Conservation (phyloP, 53 echinoderm and acorn worm species). For the Henricia sp. region DNA sequence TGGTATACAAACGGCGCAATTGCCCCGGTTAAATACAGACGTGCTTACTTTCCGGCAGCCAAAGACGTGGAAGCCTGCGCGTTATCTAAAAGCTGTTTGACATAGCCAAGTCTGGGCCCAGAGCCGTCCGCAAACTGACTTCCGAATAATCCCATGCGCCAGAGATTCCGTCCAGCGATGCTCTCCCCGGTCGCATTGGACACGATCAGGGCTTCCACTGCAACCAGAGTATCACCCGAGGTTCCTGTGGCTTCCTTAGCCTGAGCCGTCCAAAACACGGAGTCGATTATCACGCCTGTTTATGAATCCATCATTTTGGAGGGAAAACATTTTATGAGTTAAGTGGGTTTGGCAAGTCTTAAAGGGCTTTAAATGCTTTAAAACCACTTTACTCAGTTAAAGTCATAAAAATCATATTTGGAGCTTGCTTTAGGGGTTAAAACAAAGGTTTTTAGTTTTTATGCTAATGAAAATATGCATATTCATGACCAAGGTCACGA, state of each 20-base stretch:
- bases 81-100: constrained; percentile 25
- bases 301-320: too few species aligned
- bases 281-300: constrained; percentile 43
- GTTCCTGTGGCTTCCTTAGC: neutral
- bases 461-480: too few species aligned
- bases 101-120: constrained; percentile 29
- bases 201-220: constrained; percentile 11
- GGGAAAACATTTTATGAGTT: too few species aligned
- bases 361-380: too few species aligned
- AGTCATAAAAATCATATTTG: too few species aligned
- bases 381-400: too few species aligned
- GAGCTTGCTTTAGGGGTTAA: too few species aligned
- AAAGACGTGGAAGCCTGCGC: constrained; percentile 27
- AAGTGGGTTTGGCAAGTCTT: too few species aligned
- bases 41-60: constrained; percentile 36
- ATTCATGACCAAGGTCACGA: too few species aligned
- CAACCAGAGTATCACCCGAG: neutral
- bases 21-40: too few species aligned
- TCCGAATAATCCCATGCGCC: constrained; percentile 52
- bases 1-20: neutral
- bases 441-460: too few species aligned
- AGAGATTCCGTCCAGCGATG: constrained; percentile 58
- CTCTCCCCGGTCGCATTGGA: constrained; percentile 33
- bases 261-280: constrained; percentile 12
- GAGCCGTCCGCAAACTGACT: constrained; percentile 28